Base-by-base conservation (phyloP, 1,140 invertebrate species). In the Dendrolimus kikuchii region DNA sequence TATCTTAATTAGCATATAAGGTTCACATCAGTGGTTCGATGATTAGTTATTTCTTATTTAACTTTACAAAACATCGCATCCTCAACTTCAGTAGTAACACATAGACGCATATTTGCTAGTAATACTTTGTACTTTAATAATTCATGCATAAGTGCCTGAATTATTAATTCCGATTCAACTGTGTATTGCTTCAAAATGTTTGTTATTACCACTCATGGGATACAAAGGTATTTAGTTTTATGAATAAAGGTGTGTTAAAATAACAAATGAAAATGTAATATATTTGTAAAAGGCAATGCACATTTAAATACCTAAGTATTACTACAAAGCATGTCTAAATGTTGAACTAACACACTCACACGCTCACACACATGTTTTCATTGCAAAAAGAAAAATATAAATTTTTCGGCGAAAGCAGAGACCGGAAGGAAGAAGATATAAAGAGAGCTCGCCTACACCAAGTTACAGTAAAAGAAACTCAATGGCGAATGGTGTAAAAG, bases 391-490 rank as follows among this genome's bases (percentile, higher is more conserved):
- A 51, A 60, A 60, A 51, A 61, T 23, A 51, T 44, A 51, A 38
- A 69, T 75, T 73, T 59, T 64, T 63, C 71, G 77, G 78, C 74
- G 67, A 71, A 72, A 78, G 75, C 77, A 86, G 80, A 85, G 74
- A 77, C 72, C 79, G 5, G 81, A 80, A 77, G 62, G 76, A 62
- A 70, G 82, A 73, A 71, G 71, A 55, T 81, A 79, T 65, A 85
- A 84, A 64, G 77, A 82, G 52, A 68, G 64, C 46, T 86, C 76
- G 48, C 79, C 71, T 45, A 76, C 68, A 54, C 72, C 71, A 7
- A 64, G 69, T 57, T 78, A 77, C 75, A 68, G 61, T 62, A 84
- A 81, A 62, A 59, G 77, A 38, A 71, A 66, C 59, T 83, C 80
- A 2, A 71, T 81, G 68, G 56, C 71, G 5, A 86, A 86, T 52